These are phyloP conservation scores for Stegana nigrithorax DNA, from an alignment of 2,888 invertebrate species.

Conservation along the genomic window DNA sequence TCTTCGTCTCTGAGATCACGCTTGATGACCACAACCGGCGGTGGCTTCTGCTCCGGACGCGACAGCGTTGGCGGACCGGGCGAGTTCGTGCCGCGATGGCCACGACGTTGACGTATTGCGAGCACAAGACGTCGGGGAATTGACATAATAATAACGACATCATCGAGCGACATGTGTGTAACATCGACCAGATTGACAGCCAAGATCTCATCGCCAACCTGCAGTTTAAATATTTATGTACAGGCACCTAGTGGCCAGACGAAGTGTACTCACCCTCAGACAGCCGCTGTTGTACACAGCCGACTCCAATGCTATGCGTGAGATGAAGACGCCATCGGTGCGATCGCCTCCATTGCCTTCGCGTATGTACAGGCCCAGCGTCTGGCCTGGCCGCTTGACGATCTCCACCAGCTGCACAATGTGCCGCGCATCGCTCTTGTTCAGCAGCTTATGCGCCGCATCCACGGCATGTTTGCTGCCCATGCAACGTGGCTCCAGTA, in stretches of 20 bases:
- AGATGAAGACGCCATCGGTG: conserved; percentile 97
- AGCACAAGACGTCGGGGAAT: conserved; percentile 95
- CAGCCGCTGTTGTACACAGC: conserved; percentile 98
- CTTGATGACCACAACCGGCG: conserved; percentile 92
- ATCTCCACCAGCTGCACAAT: conserved; percentile 94
- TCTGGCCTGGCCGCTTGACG: conserved; percentile 98
- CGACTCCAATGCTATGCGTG: conserved; percentile 92
- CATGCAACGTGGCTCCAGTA: conserved; percentile 88
- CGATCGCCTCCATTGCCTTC: conserved; percentile 99
- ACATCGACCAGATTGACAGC: conserved; percentile 99
- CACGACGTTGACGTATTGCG: conserved; percentile 88
- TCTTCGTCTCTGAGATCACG: conserved; percentile 88
- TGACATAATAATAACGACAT: conserved; percentile 99
- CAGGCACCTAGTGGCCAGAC: not conserved
- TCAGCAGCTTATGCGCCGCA: conserved; percentile 86
- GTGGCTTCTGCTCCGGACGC: conserved; percentile 84
- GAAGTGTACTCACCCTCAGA: conserved; percentile 78
- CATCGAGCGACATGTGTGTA: conserved; percentile 96
- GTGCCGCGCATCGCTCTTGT: conserved; percentile 74
- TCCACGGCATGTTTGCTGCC: conserved; percentile 89
- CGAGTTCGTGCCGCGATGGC: conserved; percentile 70
- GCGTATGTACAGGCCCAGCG: conserved; percentile 95
- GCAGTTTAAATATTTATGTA: not conserved
- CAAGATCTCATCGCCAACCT: conserved; percentile 98
- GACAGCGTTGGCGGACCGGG: conserved; percentile 71